Percentiles rank a stretch among this genome's conserved stretches.
Conservation (phyloP, 2,888 invertebrate species). For the Mimumesa dahlbomi region DNA sequence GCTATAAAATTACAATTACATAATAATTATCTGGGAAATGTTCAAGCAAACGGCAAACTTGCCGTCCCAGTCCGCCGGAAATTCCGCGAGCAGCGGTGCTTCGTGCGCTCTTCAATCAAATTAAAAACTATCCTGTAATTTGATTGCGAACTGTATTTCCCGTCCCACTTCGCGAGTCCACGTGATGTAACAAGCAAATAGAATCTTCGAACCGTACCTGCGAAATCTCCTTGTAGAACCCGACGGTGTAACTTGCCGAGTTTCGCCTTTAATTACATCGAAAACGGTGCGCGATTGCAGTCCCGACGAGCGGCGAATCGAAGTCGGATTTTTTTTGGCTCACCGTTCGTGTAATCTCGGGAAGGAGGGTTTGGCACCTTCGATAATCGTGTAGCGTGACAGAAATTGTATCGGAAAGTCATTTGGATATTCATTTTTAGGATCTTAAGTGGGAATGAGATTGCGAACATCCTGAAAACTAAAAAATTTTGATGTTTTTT, state of each 20-base stretch:
- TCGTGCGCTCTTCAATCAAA: background rate
- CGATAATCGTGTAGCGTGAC: too few relatives aligned
- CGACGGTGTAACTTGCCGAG: background rate
- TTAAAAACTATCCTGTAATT: background rate
- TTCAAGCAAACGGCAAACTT: conserved; percentile 2
- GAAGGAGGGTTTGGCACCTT: too few relatives aligned
- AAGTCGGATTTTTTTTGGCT: background rate
- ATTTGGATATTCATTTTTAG: too few relatives aligned
- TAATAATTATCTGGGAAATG: conserved; percentile 30
- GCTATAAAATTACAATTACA: conserved; percentile 25
- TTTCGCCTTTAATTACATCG: conserved; percentile 3
- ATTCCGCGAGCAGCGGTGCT: background rate
- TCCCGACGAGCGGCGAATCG: background rate
- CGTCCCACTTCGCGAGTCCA: too few relatives aligned
- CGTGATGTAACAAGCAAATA: too few relatives aligned
- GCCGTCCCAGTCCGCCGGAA: background rate
- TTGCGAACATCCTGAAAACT: too few relatives aligned
- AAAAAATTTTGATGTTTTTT: too few relatives aligned
- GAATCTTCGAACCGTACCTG: too few relatives aligned
- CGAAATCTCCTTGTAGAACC: too few relatives aligned
- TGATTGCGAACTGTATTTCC: conserved; percentile 16
- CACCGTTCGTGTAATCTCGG: too few relatives aligned
- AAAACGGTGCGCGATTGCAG: background rate
- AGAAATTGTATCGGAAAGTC: too few relatives aligned
- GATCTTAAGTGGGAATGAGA: too few relatives aligned